These are phyloP conservation scores for Chiloscyllium plagiosum DNA, from an alignment of 2,113 vertebrate genomes.

Conservation along the genomic window DNA sequence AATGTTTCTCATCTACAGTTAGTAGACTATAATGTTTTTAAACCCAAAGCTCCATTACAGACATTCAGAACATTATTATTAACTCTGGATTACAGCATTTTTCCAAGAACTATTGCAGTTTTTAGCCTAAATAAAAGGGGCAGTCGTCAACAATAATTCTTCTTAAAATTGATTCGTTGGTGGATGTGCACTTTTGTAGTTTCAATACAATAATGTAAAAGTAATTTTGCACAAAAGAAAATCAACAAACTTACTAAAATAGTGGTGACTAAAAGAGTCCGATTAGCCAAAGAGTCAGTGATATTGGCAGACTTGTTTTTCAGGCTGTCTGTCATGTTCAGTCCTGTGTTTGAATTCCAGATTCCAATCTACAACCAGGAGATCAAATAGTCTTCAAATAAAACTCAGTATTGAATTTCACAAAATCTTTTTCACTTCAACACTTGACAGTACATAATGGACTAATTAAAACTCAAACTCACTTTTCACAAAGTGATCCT, in stretches of 20 bases:
- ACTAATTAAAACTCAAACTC: background rate
- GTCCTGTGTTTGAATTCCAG: slow-evolving; percentile 91
- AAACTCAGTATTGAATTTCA: too few relatives aligned
- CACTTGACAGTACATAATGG: background rate
- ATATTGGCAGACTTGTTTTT: slow-evolving; percentile 77
- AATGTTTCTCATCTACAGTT: background rate
- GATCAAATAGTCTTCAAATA: slow-evolving; percentile 34
- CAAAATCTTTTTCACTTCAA: background rate
- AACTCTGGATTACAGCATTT: background rate
- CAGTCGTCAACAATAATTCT: background rate
- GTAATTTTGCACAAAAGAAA: background rate
- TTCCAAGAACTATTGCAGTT: background rate
- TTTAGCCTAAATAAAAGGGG: background rate
- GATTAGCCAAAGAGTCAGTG: slow-evolving; percentile 84
- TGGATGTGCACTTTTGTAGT: too few relatives aligned
- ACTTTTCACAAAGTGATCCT: background rate
- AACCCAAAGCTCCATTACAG: background rate
- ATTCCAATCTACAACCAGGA: slow-evolving; percentile 74
- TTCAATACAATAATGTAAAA: background rate
- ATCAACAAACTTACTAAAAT: slow-evolving; percentile 78
- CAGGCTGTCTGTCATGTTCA: slow-evolving; percentile 83
- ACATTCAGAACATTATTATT: background rate
- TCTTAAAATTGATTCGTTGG: background rate
- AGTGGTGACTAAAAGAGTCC: slow-evolving; percentile 90
- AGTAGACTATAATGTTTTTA: background rate